Base-by-base conservation (phyloP, 2,888 invertebrate genomes). In the Lycaena phlaeas region DNA sequence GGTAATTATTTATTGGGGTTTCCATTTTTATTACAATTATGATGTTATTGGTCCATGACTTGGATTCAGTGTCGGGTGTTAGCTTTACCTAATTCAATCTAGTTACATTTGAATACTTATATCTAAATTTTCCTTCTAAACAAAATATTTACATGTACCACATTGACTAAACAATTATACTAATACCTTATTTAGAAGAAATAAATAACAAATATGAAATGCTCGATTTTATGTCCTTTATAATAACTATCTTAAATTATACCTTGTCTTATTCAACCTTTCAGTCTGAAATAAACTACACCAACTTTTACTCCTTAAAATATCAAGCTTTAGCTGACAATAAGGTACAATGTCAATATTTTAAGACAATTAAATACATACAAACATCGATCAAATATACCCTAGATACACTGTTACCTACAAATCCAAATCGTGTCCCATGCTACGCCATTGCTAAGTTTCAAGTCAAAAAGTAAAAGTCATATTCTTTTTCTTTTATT, bases 201-300 rank as follows among this genome's bases (percentile, higher is more conserved):
- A 81, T 81, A 82, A 82, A 81, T 81, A 81, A 81, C 78, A 73
- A 79, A 76, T 77, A 81, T 79, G 78, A 81, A 82, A 82, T 82
- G 77, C 79, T 78, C 68, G 57, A 71, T 72, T 74, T 64, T 74
- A 71, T 71, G 69, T 71, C 63, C 61, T 62, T 73, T 49, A 71
- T 58, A 59, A 71, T 69, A 71, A 76, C 70, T 68, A 61, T 65
- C 71, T 68, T 74, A 75, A 61, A 66, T 65, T 65, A 55, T 56
- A 69, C 69, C 59, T 68, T 64, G 69, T 72, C 72, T 62, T 51
- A 56, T 56, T 62, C 66, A 74, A 76, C 71, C 69, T 34, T 34
- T 34, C 34, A 34, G 34, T 34, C 22, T 22, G 22, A 12, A 11
- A 7, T 22, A 22, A 34, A 18, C 12, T 34, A 34, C 14, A 29